Percentiles rank a stretch among this genome's conserved stretches.
These are phyloP conservation scores for Cricetomys ansorgei DNA, from an alignment of 2,113 vertebrate species.

Conservation along the genomic window DNA sequence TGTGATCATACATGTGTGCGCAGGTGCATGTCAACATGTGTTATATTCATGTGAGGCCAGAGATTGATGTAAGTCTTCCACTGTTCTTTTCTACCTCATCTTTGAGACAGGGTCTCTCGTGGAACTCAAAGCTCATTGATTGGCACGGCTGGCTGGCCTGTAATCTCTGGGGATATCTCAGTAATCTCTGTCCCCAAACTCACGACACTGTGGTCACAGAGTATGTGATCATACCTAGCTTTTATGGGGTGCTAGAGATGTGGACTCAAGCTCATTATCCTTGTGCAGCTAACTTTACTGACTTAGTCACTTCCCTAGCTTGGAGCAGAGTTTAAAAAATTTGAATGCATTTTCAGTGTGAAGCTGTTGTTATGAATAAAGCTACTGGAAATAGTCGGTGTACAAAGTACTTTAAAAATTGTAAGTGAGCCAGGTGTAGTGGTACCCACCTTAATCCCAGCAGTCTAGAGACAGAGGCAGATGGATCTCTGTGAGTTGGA, in stretches of 20 bases:
- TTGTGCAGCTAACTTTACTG: not conserved
- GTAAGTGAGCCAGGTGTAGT: not conserved
- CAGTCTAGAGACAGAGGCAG: too few relatives aligned
- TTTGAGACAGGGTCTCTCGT: not conserved
- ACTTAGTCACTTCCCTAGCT: not conserved
- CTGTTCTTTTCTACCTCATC: not conserved
- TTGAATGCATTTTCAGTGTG: conserved; percentile 28
- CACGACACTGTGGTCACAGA: not conserved
- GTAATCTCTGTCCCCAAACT: too few relatives aligned
- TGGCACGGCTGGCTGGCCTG: not conserved
- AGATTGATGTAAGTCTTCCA: not conserved
- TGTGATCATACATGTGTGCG: not conserved
- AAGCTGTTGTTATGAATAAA: not conserved
- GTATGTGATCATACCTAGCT: not conserved
- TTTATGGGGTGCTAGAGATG: not conserved
- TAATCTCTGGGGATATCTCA: not conserved
- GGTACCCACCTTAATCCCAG: not conserved
- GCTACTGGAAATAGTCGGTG: not conserved
- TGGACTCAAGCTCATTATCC: not conserved
- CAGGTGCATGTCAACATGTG: not conserved
- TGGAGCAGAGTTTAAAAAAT: not conserved
- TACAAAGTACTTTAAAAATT: not conserved
- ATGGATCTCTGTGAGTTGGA: too few relatives aligned
- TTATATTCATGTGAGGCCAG: not conserved
- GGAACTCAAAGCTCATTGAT: too few relatives aligned